These are phyloP conservation scores for Drosophila busckii DNA, from an alignment of 1,140 invertebrate genomes.

Conservation along the genomic window DNA sequence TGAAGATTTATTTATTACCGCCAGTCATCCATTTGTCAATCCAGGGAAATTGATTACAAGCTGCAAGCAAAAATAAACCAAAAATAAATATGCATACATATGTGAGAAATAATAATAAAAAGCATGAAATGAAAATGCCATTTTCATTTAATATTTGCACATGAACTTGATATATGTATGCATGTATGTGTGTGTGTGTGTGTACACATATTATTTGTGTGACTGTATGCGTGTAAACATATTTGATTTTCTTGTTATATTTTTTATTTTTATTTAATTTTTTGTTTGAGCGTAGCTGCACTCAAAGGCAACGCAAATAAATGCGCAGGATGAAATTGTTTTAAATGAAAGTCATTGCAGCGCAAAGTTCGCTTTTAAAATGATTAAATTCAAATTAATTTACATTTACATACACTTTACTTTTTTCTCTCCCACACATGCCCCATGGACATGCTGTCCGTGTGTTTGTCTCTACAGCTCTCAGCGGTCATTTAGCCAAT, in stretches of 20 bases:
- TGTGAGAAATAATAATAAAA: conserved; percentile 25
- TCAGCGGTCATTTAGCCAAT: conserved; percentile 34
- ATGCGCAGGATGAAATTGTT: conserved; percentile 49
- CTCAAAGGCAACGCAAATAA: conserved; percentile 48
- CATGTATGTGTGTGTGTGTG: not conserved
- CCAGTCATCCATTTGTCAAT: conserved; percentile 71
- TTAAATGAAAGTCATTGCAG: conserved; percentile 63
- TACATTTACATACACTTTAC: conserved; percentile 35
- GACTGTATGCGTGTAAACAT: conserved; percentile 39
- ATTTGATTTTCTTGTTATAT: conserved; percentile 55
- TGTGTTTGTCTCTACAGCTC: conserved; percentile 6
- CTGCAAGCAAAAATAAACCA: conserved; percentile 46
- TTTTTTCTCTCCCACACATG: conserved; percentile 1
- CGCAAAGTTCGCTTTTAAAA: conserved; percentile 68
- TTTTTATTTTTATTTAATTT: conserved; percentile 14
- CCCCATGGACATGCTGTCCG: too few relatives aligned
- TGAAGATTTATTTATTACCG: conserved; percentile 71
- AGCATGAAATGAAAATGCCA: conserved; percentile 52
- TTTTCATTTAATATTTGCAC: conserved; percentile 65
- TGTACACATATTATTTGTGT: too few relatives aligned
- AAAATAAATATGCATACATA: conserved; percentile 11
- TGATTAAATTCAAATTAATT: conserved; percentile 74
- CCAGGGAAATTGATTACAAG: conserved; percentile 77
- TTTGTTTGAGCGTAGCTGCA: conserved; percentile 2
- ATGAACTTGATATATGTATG: conserved; percentile 45